Evolutionary conservation across 1,140 invertebrate genomes (phyloP).

Genomic region (Galendromus occidentalis): DNA sequence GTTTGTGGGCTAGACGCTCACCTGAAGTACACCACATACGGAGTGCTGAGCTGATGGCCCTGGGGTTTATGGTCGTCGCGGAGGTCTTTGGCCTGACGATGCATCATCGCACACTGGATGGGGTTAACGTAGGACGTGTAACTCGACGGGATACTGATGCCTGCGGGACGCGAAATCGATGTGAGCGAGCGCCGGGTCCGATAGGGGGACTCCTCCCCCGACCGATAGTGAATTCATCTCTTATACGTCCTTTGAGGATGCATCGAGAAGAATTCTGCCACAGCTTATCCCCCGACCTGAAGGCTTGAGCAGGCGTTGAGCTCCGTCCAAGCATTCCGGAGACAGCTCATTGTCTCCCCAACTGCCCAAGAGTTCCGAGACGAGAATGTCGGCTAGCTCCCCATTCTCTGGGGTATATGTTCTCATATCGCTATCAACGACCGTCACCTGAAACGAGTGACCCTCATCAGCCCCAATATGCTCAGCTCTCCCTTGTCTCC

Average conservation of each 20-base stretch:
- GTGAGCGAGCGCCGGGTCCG: too few species aligned
- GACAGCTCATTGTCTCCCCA: constrained; percentile 98
- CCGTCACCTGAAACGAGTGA: constrained; percentile 32
- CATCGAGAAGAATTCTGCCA: too few species aligned
- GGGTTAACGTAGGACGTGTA: constrained; percentile 82
- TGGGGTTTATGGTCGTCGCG: constrained; percentile 38
- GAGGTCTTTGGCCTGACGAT: constrained; percentile 42
- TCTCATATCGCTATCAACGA: constrained; percentile 79
- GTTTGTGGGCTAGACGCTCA: background rate
- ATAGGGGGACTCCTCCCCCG: too few species aligned
- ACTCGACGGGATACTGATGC: constrained; percentile 70
- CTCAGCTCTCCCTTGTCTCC: constrained; percentile 17
- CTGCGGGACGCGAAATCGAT: constrained; percentile 35
- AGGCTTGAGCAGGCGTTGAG: constrained; percentile 65
- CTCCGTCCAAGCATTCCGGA: constrained; percentile 93
- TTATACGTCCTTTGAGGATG: too few species aligned
- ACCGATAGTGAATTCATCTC: constrained; percentile 14
- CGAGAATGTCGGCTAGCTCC: constrained; percentile 77
- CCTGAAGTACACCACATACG: constrained; percentile 1
- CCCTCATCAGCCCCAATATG: background rate
- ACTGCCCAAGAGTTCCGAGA: constrained; percentile 88
- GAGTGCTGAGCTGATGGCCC: constrained; percentile 6
- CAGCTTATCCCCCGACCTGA: constrained; percentile 16
- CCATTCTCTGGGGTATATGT: constrained; percentile 40
- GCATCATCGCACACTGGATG: constrained; percentile 53